Percentiles rank a stretch among this genome's conserved stretches.
phyloP scores from a whole-genome alignment of 2,113 vertebrate genomes.

The Fregetta grallaria region DNA sequence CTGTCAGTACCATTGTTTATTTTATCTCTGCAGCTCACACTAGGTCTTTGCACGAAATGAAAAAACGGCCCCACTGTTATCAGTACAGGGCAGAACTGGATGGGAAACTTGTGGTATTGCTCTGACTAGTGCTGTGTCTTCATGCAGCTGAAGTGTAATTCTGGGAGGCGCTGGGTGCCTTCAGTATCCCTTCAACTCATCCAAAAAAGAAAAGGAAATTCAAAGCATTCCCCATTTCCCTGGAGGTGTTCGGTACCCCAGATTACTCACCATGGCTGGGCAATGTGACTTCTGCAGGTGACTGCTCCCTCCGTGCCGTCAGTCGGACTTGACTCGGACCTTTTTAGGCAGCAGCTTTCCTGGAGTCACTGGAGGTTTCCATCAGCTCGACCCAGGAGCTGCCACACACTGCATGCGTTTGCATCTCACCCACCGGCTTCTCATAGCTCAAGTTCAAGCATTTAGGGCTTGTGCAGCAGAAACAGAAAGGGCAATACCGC shows the following conservation, averaged over 20 bases:
- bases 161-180: background rate
- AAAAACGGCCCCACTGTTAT: conserved; percentile 30
- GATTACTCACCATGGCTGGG: background rate
- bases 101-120: background rate
- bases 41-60: conserved; percentile 11
- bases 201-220: background rate
- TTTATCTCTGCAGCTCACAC: conserved; percentile 56
- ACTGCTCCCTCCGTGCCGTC: accelerated
- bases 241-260: background rate
- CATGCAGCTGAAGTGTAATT: background rate
- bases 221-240: background rate
- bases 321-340: accelerated
- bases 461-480: background rate
- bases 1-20: conserved; percentile 9
- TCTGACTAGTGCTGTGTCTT: background rate
- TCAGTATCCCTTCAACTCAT: background rate
- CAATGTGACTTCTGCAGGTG: background rate
- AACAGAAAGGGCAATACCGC: background rate
- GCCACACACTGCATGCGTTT: background rate
- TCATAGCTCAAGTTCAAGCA: background rate
- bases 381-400: background rate
- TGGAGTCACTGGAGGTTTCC: background rate
- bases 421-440: background rate
- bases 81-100: conserved; percentile 15
- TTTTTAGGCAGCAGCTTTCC: background rate